Percentiles rank a stretch among this genome's conserved stretches.
These are phyloP conservation scores for Archaeoteleia sp. DNA, from an alignment of 2,888 invertebrate genomes.

Conservation along the genomic window DNA sequence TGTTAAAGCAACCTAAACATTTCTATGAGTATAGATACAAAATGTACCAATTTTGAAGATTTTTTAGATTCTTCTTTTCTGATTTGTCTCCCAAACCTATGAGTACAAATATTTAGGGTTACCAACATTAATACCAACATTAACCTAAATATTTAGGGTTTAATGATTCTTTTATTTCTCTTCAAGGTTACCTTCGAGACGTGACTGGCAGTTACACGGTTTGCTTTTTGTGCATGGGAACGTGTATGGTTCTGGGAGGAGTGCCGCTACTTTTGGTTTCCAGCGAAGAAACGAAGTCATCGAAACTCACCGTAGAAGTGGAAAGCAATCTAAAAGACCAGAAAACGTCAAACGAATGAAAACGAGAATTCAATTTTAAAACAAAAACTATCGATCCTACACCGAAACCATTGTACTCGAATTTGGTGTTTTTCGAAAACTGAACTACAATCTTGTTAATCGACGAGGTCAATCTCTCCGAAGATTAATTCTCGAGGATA, in stretches of 20 bases:
- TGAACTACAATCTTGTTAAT: too few relatives aligned
- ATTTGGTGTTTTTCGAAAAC: conserved; percentile 13
- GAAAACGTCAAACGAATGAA: conserved; percentile 23
- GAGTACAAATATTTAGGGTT: not conserved
- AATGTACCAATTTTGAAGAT: too few relatives aligned
- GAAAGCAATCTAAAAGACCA: conserved; percentile 24
- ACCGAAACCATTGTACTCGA: not conserved
- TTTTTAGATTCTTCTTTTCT: too few relatives aligned
- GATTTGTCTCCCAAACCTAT: too few relatives aligned
- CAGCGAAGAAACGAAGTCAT: conserved; percentile 54
- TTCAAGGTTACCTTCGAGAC: conserved; percentile 80
- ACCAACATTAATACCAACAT: not conserved
- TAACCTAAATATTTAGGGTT: conserved; percentile 4
- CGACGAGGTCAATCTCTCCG: too few relatives aligned
- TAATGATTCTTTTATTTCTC: too few relatives aligned
- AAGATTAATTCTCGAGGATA: too few relatives aligned
- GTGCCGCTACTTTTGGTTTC: conserved; percentile 79
- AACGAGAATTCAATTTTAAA: not conserved
- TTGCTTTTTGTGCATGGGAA: conserved; percentile 86
- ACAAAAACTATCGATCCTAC: not conserved
- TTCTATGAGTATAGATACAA: too few relatives aligned
- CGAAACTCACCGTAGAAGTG: conserved; percentile 24
- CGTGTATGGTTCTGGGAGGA: conserved; percentile 84
- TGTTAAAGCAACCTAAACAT: too few relatives aligned
- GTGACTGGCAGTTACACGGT: conserved; percentile 83